Percentiles rank a stretch among this genome's conserved stretches.
Conservation (phyloP, 2,797 vertebrate genomes). For the Octomys mimax region DNA sequence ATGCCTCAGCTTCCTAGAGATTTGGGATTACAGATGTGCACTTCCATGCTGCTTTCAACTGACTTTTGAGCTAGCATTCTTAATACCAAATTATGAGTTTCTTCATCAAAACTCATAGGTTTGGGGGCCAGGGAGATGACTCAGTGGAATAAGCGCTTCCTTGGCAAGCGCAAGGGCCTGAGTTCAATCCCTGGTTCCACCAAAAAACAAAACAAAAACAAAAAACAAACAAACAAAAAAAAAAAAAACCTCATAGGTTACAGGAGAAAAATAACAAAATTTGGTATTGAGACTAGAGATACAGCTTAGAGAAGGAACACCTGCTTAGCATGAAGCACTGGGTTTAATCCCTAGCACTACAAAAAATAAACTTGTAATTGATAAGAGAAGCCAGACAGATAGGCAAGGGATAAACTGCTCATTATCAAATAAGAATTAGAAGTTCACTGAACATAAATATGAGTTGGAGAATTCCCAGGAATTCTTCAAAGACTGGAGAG, state of each 20-base stretch:
- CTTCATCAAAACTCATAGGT: conserved; percentile 20
- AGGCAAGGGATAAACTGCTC: not conserved
- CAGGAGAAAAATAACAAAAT: not conserved
- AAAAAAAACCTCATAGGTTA: not conserved
- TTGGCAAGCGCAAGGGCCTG: no score
- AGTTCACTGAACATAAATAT: not conserved
- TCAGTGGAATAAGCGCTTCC: no score
- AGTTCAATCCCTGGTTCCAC: no score
- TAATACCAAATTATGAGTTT: not conserved
- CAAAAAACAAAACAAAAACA: no score
- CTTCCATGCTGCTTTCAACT: not conserved
- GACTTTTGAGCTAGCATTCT: not conserved
- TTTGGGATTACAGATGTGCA: not conserved
- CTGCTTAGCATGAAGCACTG: not conserved
- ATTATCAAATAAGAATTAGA: not conserved
- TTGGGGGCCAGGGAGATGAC: not conserved
- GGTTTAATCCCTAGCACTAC: not conserved
- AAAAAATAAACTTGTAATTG: not conserved
- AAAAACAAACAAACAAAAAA: no score
- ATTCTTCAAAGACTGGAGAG: conserved; percentile 5
- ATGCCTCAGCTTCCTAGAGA: not conserved
- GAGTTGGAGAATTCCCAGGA: conserved; percentile 12
- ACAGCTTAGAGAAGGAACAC: not conserved
- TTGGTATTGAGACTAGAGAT: not conserved
- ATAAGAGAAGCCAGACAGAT: conserved; percentile 6